phyloP scores from a whole-genome alignment of 2,113 vertebrate genomes.

The Cairina moschata region DNA sequence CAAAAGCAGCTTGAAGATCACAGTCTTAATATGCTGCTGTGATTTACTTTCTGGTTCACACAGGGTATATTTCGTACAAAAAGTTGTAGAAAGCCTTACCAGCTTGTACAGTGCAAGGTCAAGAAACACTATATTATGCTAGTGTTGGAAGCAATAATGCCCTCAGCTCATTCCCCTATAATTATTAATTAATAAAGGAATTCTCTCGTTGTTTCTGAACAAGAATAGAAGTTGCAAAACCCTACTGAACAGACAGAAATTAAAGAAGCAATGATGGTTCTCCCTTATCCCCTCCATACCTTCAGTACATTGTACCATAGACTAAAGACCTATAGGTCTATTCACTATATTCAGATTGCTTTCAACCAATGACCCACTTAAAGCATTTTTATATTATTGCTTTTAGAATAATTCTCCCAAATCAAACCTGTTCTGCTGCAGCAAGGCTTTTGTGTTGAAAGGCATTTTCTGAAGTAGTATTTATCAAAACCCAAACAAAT shows the following conservation, averaged over 20 bases:
- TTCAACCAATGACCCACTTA: not conserved
- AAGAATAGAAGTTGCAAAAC: not conserved
- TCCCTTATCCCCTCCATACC: not conserved
- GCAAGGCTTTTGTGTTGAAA: conserved; percentile 54
- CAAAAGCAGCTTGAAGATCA: not conserved
- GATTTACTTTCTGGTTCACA: conserved; percentile 1
- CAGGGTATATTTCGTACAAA: not conserved
- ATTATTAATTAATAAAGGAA: not conserved
- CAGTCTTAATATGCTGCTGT: not conserved
- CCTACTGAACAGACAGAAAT: not conserved
- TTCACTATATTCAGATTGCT: not conserved
- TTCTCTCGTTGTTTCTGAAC: not conserved
- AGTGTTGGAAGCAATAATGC: not conserved
- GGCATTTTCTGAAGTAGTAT: conserved; percentile 61
- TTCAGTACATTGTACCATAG: not conserved
- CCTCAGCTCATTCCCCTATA: not conserved
- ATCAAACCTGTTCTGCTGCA: conserved; percentile 13
- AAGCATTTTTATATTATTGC: not conserved
- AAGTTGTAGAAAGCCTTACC: not conserved
- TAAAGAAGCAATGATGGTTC: not conserved
- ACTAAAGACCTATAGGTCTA: not conserved
- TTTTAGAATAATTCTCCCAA: conserved; percentile 9
- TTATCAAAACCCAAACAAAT: conserved; percentile 70
- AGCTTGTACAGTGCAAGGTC: not conserved
- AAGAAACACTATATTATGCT: not conserved